These are phyloP conservation scores for Pachycephus smyrnensis DNA, from an alignment of 2,888 invertebrate species.

Conservation along the genomic window DNA sequence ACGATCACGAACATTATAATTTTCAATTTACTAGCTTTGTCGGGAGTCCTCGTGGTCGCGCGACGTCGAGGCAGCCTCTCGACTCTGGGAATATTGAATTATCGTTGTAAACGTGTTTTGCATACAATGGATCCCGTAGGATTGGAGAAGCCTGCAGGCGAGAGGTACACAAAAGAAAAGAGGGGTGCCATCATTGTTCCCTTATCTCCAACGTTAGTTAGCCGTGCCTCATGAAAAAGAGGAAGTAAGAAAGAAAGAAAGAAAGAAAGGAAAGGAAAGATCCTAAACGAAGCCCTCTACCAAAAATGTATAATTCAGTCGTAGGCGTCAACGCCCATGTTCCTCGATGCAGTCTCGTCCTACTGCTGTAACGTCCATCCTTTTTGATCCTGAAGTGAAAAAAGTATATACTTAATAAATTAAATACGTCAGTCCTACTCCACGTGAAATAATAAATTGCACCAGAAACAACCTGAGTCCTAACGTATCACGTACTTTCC, in stretches of 20 bases:
- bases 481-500: not conserved
- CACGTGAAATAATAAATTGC: not conserved
- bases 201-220: not conserved
- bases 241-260: not conserved
- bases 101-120: slow-evolving; percentile 26
- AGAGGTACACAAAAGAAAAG: slow-evolving; percentile 11
- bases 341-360: not conserved
- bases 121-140: slow-evolving; percentile 40
- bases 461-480: not conserved
- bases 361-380: not conserved
- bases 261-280: not conserved
- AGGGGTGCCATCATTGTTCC: slow-evolving; percentile 26
- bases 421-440: not conserved
- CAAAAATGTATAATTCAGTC: not conserved
- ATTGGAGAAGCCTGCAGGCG: slow-evolving; percentile 22
- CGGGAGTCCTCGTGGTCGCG: not conserved
- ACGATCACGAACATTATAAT: slow-evolving; percentile 3
- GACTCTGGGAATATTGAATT: slow-evolving; percentile 25
- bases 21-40: not conserved
- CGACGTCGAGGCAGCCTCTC: not conserved
- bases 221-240: not conserved
- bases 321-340: slow-evolving; percentile 2
- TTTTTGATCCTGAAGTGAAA: not conserved
- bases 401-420: not conserved
- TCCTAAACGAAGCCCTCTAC: not conserved